Percentiles rank a stretch among this genome's conserved stretches.
Evolutionary conservation across 2,797 vertebrate species (phyloP).

Genomic region (Linurgus olivaceus): DNA sequence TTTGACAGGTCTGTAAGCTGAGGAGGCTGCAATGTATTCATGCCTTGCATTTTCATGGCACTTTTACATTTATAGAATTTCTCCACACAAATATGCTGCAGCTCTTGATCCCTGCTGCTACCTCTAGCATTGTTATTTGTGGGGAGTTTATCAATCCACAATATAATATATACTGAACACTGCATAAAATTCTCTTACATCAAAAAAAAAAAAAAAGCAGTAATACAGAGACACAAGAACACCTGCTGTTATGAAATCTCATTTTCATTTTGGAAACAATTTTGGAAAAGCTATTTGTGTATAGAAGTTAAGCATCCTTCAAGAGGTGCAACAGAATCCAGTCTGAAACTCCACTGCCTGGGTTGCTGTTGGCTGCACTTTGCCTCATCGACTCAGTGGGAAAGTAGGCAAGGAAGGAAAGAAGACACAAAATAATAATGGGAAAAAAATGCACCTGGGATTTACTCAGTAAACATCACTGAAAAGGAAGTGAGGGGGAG

Average conservation of each 20-base stretch:
- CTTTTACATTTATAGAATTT: not conserved
- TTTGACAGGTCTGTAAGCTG: not conserved
- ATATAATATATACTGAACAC: not conserved
- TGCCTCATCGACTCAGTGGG: not conserved
- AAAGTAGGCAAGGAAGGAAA: not conserved
- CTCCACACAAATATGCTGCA: not conserved
- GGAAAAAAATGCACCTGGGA: not conserved
- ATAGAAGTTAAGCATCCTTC: not conserved
- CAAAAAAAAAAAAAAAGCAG: not conserved
- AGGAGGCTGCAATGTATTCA: not conserved
- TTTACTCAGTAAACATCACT: not conserved
- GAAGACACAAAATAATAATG: not conserved
- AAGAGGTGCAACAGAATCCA: not conserved
- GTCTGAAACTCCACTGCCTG: not conserved
- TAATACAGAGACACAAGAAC: not conserved
- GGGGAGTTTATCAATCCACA: not conserved
- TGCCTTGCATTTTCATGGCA: not conserved
- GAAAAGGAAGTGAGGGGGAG: not conserved
- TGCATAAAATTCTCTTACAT: not conserved
- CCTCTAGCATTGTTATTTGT: not conserved
- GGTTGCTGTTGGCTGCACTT: not conserved
- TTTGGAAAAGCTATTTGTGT: not conserved
- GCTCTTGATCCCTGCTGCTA: not conserved
- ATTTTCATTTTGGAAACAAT: not conserved
- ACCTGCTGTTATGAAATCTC: not conserved